Percentiles rank a stretch among this genome's conserved stretches.
phyloP scores from a whole-genome alignment of 2,113 vertebrate species.

The Uria lomvia region DNA sequence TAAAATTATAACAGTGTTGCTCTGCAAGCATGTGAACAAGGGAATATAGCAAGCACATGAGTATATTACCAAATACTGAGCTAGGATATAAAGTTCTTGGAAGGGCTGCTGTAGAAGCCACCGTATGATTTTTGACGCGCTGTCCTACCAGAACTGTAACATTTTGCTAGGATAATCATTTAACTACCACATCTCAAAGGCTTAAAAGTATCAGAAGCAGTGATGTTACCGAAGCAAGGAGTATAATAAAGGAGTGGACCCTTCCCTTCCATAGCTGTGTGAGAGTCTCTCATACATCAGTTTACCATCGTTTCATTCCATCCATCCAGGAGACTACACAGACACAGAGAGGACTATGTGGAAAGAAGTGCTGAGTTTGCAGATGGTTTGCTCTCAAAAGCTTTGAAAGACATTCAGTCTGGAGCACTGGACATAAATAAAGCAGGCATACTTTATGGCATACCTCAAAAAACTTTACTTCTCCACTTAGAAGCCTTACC shows the following conservation, averaged over 20 bases:
- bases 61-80: slow-evolving; percentile 77
- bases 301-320: slow-evolving; percentile 99
- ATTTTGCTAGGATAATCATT: slow-evolving; percentile 86
- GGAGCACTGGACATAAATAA: slow-evolving; percentile 97
- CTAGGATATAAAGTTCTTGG: slow-evolving; percentile 87
- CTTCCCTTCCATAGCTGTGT: slow-evolving; percentile 92
- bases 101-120: slow-evolving; percentile 86
- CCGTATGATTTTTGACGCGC: slow-evolving; percentile 88
- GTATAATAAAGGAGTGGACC: slow-evolving; percentile 99
- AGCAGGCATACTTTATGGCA: slow-evolving; percentile 98
- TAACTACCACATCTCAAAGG: slow-evolving; percentile 83
- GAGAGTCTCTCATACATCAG: slow-evolving; percentile 94
- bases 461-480: slow-evolving; percentile 95
- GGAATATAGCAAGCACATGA: slow-evolving; percentile 79
- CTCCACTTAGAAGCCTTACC: slow-evolving; percentile 91
- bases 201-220: slow-evolving; percentile 92
- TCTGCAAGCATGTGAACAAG: slow-evolving; percentile 81
- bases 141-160: slow-evolving; percentile 93
- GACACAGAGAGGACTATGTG: slow-evolving; percentile 93
- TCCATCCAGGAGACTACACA: slow-evolving; percentile 99
- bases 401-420: slow-evolving; percentile 99
- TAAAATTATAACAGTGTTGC: slow-evolving; percentile 78
- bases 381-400: slow-evolving; percentile 99
- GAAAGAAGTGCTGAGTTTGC: slow-evolving; percentile 99
- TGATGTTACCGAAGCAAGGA: slow-evolving; percentile 99